Conservation (phyloP, 2,888 invertebrate species). For the Drosophila neotestacea region DNA sequence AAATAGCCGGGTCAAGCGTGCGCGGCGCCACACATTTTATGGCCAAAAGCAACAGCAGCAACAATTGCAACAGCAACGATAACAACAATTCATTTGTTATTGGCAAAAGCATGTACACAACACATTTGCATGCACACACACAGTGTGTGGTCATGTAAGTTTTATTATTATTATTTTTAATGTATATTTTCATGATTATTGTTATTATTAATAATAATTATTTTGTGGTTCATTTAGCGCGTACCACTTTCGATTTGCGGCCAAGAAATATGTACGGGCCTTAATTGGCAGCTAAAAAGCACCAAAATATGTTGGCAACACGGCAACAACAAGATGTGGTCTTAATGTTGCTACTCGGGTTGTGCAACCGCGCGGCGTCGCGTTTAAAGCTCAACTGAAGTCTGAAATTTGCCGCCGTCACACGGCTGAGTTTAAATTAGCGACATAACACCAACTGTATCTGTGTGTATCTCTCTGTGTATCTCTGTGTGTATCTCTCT, state of each 20-base stretch:
- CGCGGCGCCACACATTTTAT: constrained; percentile 19
- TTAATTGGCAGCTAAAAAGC: constrained; percentile 28
- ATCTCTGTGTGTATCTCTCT: constrained; percentile 10
- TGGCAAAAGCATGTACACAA: constrained; percentile 8
- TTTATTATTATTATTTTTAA: constrained; percentile 17
- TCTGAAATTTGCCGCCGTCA: constrained; percentile 43
- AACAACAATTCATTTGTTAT: constrained; percentile 11
- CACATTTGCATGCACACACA: constrained; percentile 37
- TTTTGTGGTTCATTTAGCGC: constrained; percentile 24
- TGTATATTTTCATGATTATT: background rate
- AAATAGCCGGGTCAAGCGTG: constrained; percentile 50
- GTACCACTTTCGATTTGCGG: constrained; percentile 42
- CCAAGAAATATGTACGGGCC: constrained; percentile 18
- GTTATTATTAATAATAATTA: constrained; percentile 23
- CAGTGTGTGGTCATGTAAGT: constrained; percentile 15
- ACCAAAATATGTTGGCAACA: background rate
- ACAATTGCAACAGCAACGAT: background rate
- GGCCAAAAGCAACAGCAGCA: constrained; percentile 4
- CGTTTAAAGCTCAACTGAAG: constrained; percentile 67
- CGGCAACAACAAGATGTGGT: constrained; percentile 4
- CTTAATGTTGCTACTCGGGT: constrained; percentile 22
- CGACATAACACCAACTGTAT: constrained; percentile 46
- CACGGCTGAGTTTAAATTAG: constrained; percentile 62
- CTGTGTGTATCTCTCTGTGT: constrained; percentile 2
- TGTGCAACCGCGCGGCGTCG: constrained; percentile 64